Base-by-base conservation (phyloP, 2,113 vertebrate genomes). In the Zosterops borbonicus region DNA sequence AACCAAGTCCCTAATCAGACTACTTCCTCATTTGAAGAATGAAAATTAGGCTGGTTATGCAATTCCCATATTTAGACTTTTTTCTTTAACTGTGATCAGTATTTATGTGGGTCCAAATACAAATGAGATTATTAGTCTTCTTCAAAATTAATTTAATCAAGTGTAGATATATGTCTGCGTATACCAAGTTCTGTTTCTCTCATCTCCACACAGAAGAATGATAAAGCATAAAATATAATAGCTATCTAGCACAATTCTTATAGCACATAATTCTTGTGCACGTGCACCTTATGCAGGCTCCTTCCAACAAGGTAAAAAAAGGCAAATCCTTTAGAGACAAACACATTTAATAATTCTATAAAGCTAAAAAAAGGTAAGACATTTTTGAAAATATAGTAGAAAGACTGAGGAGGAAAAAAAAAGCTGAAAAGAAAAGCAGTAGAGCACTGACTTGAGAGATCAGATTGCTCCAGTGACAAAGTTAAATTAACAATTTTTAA, bases 1-100 rank as follows among this genome's bases (percentile, higher is more conserved):
- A 92, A 94, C 87, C 67, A 84, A 80, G 70, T 74, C 28, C 31
- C 52, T 53, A 87, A 83, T 65, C 88, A 87, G 70, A 87, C 69
- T 60, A 53, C 14, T 42, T 63, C 37, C 41, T 91, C 78, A 68
- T 79, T 3, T 80, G 41, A 55, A 93, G 52, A 49, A 79, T 70
- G 44, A 86, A 85, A 94, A 96, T 71, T 56, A 79, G 87, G 59
- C 29, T 77, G 28, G 42, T 96, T 75, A 77, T 46, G 50, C 50
- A 94, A 80, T 76, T 90, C 55, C 41, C 20, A 35, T 44, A 85
- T 71, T 87, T 50, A 39, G 27, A 14, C 41, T 19, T 77, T 86
- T 74, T 73, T 74, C 53, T 77, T 93, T 64, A 89, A 84, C 50
- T 73, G 23, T 47, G 41, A 73, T 82, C 83, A 83, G 29, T 46